Evolutionary conservation across 2,113 vertebrate genomes (phyloP).

Genomic region (Pelodiscus sinensis): DNA sequence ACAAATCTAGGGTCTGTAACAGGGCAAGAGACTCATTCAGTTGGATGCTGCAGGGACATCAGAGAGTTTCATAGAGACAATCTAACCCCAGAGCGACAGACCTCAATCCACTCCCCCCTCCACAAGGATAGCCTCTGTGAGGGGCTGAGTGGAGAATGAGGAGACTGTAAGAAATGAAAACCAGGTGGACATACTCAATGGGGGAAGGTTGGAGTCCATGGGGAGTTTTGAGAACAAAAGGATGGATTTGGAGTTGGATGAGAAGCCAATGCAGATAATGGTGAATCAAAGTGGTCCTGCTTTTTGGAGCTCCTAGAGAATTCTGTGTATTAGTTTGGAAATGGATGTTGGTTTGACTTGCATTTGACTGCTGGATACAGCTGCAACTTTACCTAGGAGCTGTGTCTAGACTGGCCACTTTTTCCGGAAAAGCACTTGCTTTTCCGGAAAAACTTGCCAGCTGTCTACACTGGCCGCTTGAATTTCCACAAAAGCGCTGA

Average conservation of each 20-base stretch:
- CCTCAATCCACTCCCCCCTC: neutral
- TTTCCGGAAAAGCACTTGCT: no score
- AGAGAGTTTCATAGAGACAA: neutral
- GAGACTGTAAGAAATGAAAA: neutral
- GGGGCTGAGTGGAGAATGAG: neutral
- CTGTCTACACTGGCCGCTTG: no score
- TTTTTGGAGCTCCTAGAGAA: neutral
- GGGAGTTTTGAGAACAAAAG: neutral
- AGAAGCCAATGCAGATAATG: neutral
- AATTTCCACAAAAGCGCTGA: no score
- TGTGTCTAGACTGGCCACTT: no score
- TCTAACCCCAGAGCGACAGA: neutral
- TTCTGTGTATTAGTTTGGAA: neutral
- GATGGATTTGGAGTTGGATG: neutral
- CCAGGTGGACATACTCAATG: neutral
- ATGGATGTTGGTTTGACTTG: neutral
- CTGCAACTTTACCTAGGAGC: neutral
- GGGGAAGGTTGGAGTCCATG: neutral
- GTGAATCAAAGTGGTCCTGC: neutral
- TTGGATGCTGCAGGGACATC: neutral
- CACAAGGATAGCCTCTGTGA: neutral
- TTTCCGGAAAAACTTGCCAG: no score
- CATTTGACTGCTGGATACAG: neutral
- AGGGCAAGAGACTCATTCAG: neutral
- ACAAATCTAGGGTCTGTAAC: neutral